Evolutionary conservation across 2,888 invertebrate species (phyloP).

Genomic region (Leucophenga montana): DNA sequence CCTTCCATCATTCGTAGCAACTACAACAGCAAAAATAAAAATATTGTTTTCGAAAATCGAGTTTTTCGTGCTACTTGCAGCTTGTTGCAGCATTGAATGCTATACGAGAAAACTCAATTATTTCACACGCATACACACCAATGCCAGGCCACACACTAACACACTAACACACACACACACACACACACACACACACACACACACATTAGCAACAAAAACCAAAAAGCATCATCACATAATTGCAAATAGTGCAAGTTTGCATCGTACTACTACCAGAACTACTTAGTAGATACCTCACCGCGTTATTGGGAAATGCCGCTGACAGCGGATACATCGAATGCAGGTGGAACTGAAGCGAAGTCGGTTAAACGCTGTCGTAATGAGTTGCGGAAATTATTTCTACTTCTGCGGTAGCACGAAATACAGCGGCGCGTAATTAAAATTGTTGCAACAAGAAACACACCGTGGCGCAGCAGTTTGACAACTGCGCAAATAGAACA

Average conservation of each 20-base stretch:
- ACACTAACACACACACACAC: conserved; percentile 21
- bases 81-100: neutral
- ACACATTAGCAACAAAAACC: too few species aligned
- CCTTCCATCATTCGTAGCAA: too few species aligned
- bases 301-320: too few species aligned
- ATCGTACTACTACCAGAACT: too few species aligned
- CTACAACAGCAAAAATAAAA: neutral
- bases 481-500: too few species aligned
- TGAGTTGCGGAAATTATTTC: conserved; percentile 48
- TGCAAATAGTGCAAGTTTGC: too few species aligned
- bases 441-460: conserved; percentile 37
- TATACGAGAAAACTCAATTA: conserved; percentile 40
- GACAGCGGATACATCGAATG: too few species aligned
- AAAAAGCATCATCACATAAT: too few species aligned
- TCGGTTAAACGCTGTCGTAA: conserved; percentile 26
- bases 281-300: too few species aligned
- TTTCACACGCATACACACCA: conserved; percentile 36
- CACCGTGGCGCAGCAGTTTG: too few species aligned
- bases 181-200: conserved; percentile 23
- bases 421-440: conserved; percentile 39
- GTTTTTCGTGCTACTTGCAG: conserved; percentile 18
- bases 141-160: conserved; percentile 15
- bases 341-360: neutral
- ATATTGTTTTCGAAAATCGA: neutral
- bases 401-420: conserved; percentile 34